Conservation (phyloP, 1,140 invertebrate genomes). For the Camponotus pennsylvanicus region DNA sequence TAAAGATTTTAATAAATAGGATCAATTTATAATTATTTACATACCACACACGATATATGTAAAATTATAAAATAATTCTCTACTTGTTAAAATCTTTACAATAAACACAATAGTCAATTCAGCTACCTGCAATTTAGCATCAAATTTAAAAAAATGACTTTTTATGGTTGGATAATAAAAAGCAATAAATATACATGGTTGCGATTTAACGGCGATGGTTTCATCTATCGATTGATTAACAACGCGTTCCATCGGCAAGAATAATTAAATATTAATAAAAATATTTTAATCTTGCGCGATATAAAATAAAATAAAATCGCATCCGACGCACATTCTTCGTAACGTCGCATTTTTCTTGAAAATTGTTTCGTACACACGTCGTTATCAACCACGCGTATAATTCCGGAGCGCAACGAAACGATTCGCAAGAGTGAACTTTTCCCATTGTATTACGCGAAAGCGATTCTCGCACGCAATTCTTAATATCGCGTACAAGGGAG, state of each 20-base stretch:
- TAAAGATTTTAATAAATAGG: no score
- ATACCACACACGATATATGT: no score
- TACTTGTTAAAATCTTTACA: no score
- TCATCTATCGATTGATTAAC: not conserved
- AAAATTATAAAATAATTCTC: no score
- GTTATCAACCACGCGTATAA: conserved; percentile 4
- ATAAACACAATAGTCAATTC: no score
- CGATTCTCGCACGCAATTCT: conserved; percentile 24
- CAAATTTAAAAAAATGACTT: not conserved
- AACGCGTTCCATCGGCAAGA: not conserved
- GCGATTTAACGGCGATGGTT: not conserved
- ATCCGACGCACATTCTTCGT: not conserved
- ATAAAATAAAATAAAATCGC: not conserved
- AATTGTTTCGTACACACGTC: not conserved
- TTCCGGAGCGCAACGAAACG: conserved; percentile 2
- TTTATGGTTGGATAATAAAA: not conserved
- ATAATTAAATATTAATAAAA: not conserved
- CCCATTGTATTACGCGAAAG: conserved; percentile 45
- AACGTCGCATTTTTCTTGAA: not conserved
- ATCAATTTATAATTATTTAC: no score
- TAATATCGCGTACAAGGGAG: not conserved
- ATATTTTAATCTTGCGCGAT: not conserved
- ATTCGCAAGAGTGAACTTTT: conserved; percentile 41
- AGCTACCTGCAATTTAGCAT: no score
- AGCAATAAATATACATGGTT: not conserved